phyloP scores from a whole-genome alignment of 2,888 invertebrate species.

The Neoascia interrupta region DNA sequence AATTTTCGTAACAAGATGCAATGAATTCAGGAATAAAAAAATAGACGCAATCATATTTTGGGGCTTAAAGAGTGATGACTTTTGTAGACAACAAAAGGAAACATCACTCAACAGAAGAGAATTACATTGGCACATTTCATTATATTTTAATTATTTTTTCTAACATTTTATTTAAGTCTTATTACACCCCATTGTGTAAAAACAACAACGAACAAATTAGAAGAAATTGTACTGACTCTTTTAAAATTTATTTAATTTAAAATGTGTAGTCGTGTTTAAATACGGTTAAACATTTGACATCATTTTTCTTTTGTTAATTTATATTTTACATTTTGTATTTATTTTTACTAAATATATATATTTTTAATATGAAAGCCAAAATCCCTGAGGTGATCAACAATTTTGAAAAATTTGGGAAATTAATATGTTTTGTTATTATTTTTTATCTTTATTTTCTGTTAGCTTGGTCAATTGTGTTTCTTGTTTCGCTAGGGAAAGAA shows the following conservation, averaged over 20 bases:
- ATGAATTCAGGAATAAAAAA: slow-evolving; percentile 25
- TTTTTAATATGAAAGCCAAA: slow-evolving; percentile 66
- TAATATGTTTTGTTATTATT: slow-evolving; percentile 10
- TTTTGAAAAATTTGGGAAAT: slow-evolving; percentile 37
- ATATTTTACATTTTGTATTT: slow-evolving; percentile 16
- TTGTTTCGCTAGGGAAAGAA: slow-evolving; percentile 30
- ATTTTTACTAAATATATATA: background rate
- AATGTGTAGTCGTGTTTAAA: too few relatives aligned
- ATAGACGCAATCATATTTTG: slow-evolving; percentile 34
- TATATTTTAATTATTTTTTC: slow-evolving; percentile 14
- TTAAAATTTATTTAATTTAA: too few relatives aligned
- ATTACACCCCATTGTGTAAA: slow-evolving; percentile 37
- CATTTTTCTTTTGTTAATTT: slow-evolving; percentile 23
- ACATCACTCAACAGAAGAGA: slow-evolving; percentile 35
- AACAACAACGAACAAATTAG: slow-evolving; percentile 12
- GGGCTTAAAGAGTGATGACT: slow-evolving; percentile 42
- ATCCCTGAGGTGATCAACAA: slow-evolving; percentile 68
- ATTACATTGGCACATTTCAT: slow-evolving; percentile 65
- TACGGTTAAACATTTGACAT: slow-evolving; percentile 28
- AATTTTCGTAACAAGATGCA: slow-evolving; percentile 63
- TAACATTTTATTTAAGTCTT: slow-evolving; percentile 51
- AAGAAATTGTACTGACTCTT: slow-evolving; percentile 60
- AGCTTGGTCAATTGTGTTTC: slow-evolving; percentile 59
- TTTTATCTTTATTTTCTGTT: slow-evolving; percentile 12
- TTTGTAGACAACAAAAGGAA: background rate